Conservation (phyloP, 2,113 vertebrate species). For the Percina caprodes region DNA sequence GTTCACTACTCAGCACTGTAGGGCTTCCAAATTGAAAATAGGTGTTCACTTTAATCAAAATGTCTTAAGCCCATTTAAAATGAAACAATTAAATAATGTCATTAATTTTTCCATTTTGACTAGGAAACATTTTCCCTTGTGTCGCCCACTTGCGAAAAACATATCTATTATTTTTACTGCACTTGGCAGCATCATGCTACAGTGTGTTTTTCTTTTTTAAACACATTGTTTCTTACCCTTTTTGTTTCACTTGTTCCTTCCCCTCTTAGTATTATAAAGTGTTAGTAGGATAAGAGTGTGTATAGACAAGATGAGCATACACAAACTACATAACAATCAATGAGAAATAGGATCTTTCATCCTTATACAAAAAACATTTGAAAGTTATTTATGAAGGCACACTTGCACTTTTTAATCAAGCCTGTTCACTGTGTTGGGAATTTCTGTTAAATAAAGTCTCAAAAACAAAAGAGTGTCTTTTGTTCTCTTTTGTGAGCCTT, state of each 20-base stretch:
- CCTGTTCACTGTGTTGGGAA: no score
- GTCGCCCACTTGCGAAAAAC: conserved; percentile 1
- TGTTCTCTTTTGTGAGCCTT: no score
- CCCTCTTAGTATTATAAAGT: background rate
- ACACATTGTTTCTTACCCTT: background rate
- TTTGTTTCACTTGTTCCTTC: background rate
- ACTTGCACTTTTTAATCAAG: background rate
- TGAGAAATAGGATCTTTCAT: background rate
- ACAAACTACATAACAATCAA: background rate
- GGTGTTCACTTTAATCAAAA: background rate
- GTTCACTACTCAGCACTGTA: background rate
- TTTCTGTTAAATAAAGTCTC: no score
- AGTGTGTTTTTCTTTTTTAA: background rate
- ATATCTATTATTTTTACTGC: background rate
- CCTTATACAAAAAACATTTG: no score
- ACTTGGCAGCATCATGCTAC: background rate
- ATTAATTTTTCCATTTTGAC: background rate
- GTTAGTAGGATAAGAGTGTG: background rate
- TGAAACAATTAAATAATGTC: background rate
- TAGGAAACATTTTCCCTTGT: background rate
- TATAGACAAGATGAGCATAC: background rate
- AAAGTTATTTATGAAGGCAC: background rate
- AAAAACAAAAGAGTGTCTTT: no score
- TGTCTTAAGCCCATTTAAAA: background rate
- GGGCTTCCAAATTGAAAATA: background rate